Conservation (phyloP, 1,140 invertebrate species). For the Caenorhabditis brenneri region DNA sequence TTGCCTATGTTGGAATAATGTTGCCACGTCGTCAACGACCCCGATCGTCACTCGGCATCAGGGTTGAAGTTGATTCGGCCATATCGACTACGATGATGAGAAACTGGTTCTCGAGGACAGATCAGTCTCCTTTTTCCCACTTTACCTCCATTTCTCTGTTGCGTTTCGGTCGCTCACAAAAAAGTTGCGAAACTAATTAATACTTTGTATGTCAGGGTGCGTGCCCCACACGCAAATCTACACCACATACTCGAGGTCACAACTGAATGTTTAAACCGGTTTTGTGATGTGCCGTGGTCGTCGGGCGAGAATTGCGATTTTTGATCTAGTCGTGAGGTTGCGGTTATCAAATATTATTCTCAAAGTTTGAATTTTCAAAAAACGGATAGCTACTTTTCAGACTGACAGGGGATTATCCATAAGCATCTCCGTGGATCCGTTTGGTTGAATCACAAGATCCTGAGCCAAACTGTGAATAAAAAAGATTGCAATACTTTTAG, state of each 20-base stretch:
- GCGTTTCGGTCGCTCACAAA: background rate
- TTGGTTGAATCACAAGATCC: too few relatives aligned
- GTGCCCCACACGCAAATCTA: background rate
- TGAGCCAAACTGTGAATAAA: too few relatives aligned
- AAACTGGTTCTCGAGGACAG: conserved; percentile 43
- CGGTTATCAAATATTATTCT: background rate
- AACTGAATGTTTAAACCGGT: conserved; percentile 25
- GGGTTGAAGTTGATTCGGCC: conserved; percentile 37
- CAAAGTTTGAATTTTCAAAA: too few relatives aligned
- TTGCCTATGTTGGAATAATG: background rate
- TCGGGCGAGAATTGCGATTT: background rate
- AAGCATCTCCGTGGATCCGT: too few relatives aligned
- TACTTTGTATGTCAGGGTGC: conserved; percentile 23
- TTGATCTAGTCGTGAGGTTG: background rate
- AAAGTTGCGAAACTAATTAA: conserved; percentile 43
- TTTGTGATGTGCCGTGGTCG: background rate
- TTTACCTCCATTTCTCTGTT: background rate
- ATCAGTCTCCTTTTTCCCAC: background rate
- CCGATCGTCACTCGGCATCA: conserved; percentile 34
- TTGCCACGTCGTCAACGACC: conserved; percentile 20
- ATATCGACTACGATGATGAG: conserved; percentile 28
- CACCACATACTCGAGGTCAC: conserved; percentile 1
- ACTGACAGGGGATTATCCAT: too few relatives aligned
- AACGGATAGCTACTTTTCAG: too few relatives aligned
- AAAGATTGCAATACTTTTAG: too few relatives aligned